Evolutionary conservation across 1,140 invertebrate genomes (phyloP), one percentile per base, ranked within the genome.

Genomic region (Drosophila gunungcola): DNA sequence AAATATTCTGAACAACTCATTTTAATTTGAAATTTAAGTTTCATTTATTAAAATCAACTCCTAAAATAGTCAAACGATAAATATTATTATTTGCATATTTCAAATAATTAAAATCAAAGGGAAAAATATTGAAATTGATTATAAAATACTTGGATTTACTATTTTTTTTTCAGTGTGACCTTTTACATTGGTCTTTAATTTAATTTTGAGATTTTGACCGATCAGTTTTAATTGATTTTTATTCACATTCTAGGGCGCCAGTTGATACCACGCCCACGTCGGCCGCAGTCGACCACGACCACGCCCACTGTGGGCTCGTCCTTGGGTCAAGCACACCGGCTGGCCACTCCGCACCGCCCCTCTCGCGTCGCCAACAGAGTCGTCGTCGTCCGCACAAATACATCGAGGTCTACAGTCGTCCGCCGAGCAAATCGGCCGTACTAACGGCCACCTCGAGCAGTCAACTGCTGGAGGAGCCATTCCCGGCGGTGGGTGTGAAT

Each of bases 321-420:
- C 10, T 10, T 3, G 7, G 43, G 11, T 10, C 45, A 4, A 25
- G 64, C 7, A 46, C 48, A 0, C n/a, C 32, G 29, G 39, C 64
- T 1, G 49, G 49, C 11, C 77, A 64, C 6, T 77, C 54, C n/a
- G 51, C 49, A 3, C 83, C 82, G 0, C 83, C 83, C 0, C 34
- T 57, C 0, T 69, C 82, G 0, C 74, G 82, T 11, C 82, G 82
- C 2, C 82, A 86, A 46, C 82, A 86, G 55, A 86, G 83, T 25
- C 82, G 83, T 27, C 82, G 83, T 7, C 82, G 82, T n/a, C 82
- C 82, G 9, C 82, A 86, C 58, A 86, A 86, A 25, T 88, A 88
- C 42, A 89, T 88, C 39, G 80, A 88, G 38, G 76, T 89, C 2
- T 88, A 88, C 16, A 86, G 57, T n/a, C 83, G 82, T 5, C 82